phyloP scores from a whole-genome alignment of 2,888 invertebrate genomes.

The Hemicrepidius hirtus region DNA sequence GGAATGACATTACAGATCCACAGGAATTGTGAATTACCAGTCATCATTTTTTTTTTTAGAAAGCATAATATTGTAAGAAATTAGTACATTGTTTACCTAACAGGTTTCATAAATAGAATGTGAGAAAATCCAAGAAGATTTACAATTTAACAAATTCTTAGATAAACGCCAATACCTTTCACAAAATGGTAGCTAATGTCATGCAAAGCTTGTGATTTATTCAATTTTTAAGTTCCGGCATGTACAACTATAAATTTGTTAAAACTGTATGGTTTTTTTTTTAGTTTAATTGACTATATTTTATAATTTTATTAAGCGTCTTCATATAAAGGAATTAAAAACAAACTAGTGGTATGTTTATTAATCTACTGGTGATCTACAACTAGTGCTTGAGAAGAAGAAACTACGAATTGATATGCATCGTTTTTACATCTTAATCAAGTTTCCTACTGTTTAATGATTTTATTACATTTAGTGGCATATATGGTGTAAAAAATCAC shows the following conservation, averaged over 20 bases:
- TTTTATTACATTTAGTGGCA: too few species aligned
- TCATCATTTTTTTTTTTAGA: too few species aligned
- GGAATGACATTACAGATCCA: too few species aligned
- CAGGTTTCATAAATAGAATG: not conserved
- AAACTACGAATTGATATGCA: too few species aligned
- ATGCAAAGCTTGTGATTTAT: constrained; percentile 21
- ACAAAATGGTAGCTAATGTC: constrained; percentile 16
- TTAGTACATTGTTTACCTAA: too few species aligned
- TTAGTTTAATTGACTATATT: not conserved
- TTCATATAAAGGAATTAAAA: not conserved
- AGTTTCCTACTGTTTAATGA: too few species aligned
- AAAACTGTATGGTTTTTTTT: not conserved
- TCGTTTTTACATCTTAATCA: too few species aligned
- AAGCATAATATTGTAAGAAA: too few species aligned
- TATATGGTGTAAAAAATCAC: too few species aligned
- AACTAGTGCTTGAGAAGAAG: too few species aligned
- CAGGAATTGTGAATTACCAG: too few species aligned
- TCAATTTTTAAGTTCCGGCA: constrained; percentile 3
- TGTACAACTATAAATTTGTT: not conserved
- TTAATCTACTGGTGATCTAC: too few species aligned
- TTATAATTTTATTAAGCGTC: not conserved
- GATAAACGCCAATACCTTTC: constrained; percentile 21
- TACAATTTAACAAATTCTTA: not conserved
- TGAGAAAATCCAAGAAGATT: constrained; percentile 7
- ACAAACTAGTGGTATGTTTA: not conserved